Base-by-base conservation (phyloP, 2,797 vertebrate species). In the Lepilemur septentrionalis region DNA sequence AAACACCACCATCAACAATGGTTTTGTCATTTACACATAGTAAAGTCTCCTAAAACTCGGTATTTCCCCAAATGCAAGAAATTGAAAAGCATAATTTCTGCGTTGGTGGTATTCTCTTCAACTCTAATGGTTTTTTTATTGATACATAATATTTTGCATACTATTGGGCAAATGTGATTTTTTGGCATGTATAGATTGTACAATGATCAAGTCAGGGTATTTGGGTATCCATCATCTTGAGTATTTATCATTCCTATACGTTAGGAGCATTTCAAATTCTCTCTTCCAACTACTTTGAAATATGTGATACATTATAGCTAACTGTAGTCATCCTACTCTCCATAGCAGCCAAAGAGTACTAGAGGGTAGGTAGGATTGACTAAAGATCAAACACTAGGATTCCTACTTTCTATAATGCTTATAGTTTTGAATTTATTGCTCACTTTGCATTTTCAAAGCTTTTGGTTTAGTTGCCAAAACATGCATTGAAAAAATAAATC, bases 391-490 rank as follows among this genome's bases (percentile, higher is more conserved):
- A 65, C 63, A 18, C 32, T n/a, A 65, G 63, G 32, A 65, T n/a
- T 18, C n/a, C 32, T 18, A n/a, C 7, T 18, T 59, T 65, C 63
- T n/a, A 10, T 18, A 35, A 20, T 18, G 17, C 28, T 30, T 65
- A 65, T 2, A 82, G 87, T 70, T 89, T 89, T 57, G 14, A 84
- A 65, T 91, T 92, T 90, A 52, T 79, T 97, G 86, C 91, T 92
- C 57, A 92, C 67, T 78, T 41, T 94, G 35, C 63, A 63, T 94
- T 97, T 91, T 89, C 82, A 92, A 95, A 93, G 73, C 35, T 82
- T 96, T 79, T 46, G 20, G 59, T 95, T 94, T 28, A 59, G 59
- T 59, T 94, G 95, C 88, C 81, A 65, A 79, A 95, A 93, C 93
- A 48, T 67, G 7, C 35, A 52, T 20, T 88, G 35, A 96, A 93